Conservation (phyloP, 2,113 vertebrate species). For the Cnemophilus loriae region DNA sequence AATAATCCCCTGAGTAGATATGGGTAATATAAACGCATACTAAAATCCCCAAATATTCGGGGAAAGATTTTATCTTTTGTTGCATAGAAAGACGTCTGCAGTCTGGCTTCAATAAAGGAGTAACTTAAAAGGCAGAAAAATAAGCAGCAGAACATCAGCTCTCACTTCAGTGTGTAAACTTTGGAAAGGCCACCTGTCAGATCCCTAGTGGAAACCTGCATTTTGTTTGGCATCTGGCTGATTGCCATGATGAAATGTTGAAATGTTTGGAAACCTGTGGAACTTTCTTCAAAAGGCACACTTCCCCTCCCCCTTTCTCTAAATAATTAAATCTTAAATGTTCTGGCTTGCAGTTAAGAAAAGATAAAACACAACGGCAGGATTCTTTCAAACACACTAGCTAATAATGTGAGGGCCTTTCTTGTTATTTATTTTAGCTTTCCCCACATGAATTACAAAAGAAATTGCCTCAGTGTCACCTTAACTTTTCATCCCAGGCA, state of each 20-base stretch:
- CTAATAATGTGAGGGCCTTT: slow-evolving; percentile 1
- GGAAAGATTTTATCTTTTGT: slow-evolving; percentile 49
- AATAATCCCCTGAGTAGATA: slow-evolving; percentile 11
- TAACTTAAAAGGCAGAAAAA: slow-evolving; percentile 65
- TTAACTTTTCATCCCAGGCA: not conserved
- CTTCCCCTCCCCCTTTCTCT: slow-evolving; percentile 29
- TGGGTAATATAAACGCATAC: slow-evolving; percentile 8
- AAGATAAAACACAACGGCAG: slow-evolving; percentile 49
- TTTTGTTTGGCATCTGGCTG: slow-evolving; percentile 67
- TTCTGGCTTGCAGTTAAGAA: slow-evolving; percentile 46
- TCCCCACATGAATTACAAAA: slow-evolving; percentile 3
- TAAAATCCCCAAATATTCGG: slow-evolving; percentile 1
- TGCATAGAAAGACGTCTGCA: slow-evolving; percentile 38
- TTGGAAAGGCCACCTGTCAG: slow-evolving; percentile 69
- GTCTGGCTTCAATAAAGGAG: slow-evolving; percentile 44
- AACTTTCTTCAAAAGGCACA: slow-evolving; percentile 54
- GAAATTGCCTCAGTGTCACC: slow-evolving; percentile 14
- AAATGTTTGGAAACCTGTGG: slow-evolving; percentile 64
- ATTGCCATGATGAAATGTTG: slow-evolving; percentile 59
- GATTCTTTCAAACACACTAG: slow-evolving; percentile 44
- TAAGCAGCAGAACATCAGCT: slow-evolving; percentile 63
- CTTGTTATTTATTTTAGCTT: slow-evolving; percentile 45
- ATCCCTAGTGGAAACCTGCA: slow-evolving; percentile 58
- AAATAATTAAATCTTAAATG: slow-evolving; percentile 59
- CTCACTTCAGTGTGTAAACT: slow-evolving; percentile 68